Conservation (phyloP, 2,113 vertebrate genomes). For the Pteruthius melanotis region DNA sequence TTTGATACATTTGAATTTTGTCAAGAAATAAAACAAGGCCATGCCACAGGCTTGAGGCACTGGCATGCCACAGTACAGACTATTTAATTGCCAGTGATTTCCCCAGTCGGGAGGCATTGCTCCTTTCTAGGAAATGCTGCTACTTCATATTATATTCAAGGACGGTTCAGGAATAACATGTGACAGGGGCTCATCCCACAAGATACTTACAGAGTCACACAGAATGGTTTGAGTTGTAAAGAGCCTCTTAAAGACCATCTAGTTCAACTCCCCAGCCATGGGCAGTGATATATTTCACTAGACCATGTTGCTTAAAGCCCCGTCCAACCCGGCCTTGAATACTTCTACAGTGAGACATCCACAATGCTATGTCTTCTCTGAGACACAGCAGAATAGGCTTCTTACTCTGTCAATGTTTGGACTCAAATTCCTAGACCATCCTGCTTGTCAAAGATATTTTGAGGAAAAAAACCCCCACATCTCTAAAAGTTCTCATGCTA, state of each 20-base stretch:
- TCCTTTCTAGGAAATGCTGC: background rate
- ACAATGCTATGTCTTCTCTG: background rate
- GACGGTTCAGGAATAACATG: background rate
- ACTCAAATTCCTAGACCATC: background rate
- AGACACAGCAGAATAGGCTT: background rate
- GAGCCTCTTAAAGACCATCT: background rate
- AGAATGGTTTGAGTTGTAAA: background rate
- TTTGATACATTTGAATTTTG: background rate
- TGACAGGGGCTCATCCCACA: background rate
- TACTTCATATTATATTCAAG: background rate
- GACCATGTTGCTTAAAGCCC: background rate
- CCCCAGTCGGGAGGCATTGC: background rate
- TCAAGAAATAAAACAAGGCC: background rate
- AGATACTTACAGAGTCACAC: background rate
- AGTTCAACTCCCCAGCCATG: background rate
- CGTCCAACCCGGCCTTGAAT: background rate
- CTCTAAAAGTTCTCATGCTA: background rate
- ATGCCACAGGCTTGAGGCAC: background rate
- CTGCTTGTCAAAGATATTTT: background rate
- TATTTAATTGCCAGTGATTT: background rate
- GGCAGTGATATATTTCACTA: background rate
- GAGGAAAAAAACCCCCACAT: background rate
- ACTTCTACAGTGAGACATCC: background rate
- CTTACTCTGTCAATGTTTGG: background rate
- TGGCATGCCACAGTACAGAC: background rate